Conservation (phyloP, 2,888 invertebrate species). For the Netelia melanura region DNA sequence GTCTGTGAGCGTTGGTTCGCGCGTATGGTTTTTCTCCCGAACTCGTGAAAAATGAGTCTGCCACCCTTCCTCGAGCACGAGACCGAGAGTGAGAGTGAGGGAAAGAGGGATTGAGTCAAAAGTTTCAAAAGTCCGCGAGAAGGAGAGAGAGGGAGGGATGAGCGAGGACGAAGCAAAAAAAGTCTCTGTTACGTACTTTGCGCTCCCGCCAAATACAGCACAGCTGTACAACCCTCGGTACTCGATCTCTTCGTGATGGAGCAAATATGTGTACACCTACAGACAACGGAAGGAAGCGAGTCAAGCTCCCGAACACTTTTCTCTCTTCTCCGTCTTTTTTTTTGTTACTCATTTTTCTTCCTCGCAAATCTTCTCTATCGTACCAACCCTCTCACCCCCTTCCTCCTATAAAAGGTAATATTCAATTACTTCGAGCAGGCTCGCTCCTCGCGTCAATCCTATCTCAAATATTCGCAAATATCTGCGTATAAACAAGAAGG, state of each 20-base stretch:
- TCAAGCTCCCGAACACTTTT: not conserved
- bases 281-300: not conserved
- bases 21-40: slow-evolving; percentile 76
- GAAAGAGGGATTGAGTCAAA: slow-evolving; percentile 27
- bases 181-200: slow-evolving; percentile 13
- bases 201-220: slow-evolving; percentile 20
- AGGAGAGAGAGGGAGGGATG: not conserved
- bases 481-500: not conserved
- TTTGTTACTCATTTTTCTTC: not conserved
- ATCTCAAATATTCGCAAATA: not conserved
- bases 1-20: slow-evolving; percentile 31
- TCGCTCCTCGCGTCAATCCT: slow-evolving; percentile 18
- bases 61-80: slow-evolving; percentile 66
- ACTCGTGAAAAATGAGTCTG: slow-evolving; percentile 83
- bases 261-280: not conserved
- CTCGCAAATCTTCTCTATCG: not conserved
- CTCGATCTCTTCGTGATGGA: not conserved
- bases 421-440: slow-evolving; percentile 29
- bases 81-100: slow-evolving; percentile 8
- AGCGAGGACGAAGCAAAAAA: slow-evolving; percentile 10
- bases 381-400: not conserved
- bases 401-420: slow-evolving; percentile 2
- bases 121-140: slow-evolving; percentile 48
- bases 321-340: not conserved
- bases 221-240: not conserved